Conservation (phyloP, 2,888 invertebrate genomes). For the Nematopogon swammerdamellus region DNA sequence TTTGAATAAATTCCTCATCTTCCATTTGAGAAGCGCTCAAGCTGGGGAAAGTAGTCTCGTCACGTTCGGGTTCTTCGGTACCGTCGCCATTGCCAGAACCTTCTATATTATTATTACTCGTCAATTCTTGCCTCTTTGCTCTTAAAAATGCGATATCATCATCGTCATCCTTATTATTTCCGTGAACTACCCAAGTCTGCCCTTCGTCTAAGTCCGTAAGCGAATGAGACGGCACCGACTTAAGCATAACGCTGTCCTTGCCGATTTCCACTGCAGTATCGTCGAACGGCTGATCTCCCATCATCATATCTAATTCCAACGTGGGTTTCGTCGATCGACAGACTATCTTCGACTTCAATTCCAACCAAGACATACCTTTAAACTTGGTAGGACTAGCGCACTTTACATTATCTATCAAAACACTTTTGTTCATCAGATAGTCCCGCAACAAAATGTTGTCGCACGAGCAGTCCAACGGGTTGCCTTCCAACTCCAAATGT, state of each 20-base stretch:
- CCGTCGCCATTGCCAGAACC: constrained; percentile 41
- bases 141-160: constrained; percentile 41
- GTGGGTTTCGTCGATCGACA: constrained; percentile 37
- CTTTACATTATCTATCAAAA: constrained; percentile 51
- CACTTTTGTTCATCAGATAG: constrained; percentile 49
- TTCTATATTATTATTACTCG: constrained; percentile 23
- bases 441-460: constrained; percentile 63
- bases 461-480: constrained; percentile 70
- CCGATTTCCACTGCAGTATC: constrained; percentile 26
- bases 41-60: constrained; percentile 16
- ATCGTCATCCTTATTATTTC: constrained; percentile 25
- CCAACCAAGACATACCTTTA: constrained; percentile 53
- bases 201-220: constrained; percentile 39
- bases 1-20: constrained; percentile 24
- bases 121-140: constrained; percentile 22
- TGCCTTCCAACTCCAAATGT: constrained; percentile 63
- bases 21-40: constrained; percentile 15
- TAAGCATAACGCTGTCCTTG: constrained; percentile 33
- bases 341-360: constrained; percentile 53
- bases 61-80: constrained; percentile 37
- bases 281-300: constrained; percentile 58
- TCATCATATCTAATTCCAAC: constrained; percentile 54
- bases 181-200: constrained; percentile 26
- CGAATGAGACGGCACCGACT: constrained; percentile 33
- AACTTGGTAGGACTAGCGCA: constrained; percentile 54